These are phyloP conservation scores for Leptoclinus maculatus DNA, from an alignment of 2,797 vertebrate species.

Conservation along the genomic window DNA sequence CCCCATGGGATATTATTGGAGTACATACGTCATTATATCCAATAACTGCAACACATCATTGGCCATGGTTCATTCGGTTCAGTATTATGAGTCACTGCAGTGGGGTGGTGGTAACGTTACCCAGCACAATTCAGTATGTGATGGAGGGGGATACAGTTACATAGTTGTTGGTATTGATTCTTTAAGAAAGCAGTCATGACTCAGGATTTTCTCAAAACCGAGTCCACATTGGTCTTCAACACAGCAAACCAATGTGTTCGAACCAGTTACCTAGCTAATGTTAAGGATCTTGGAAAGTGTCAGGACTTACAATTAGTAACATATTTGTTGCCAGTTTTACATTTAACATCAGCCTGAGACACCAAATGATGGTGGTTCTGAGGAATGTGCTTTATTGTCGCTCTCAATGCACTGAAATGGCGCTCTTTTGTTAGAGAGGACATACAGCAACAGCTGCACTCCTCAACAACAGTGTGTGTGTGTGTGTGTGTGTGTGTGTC, in stretches of 20 bases:
- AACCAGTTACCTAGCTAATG: not conserved
- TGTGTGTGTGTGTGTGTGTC: slow-evolving; percentile 25
- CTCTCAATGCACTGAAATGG: slow-evolving; percentile 64
- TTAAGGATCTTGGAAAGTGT: not conserved
- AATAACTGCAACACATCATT: not conserved
- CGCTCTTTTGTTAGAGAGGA: slow-evolving; percentile 71
- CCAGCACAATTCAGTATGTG: not conserved
- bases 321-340: not conserved
- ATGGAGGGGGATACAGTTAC: not conserved
- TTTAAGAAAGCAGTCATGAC: not conserved
- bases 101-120: not conserved
- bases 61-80: not conserved
- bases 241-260: not conserved
- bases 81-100: not conserved
- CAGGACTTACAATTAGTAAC: not conserved
- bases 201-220: not conserved
- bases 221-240: not conserved
- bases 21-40: slow-evolving; percentile 12
- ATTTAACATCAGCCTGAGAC: slow-evolving; percentile 1
- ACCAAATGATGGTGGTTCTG: not conserved
- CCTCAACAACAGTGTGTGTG: slow-evolving; percentile 36
- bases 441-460: slow-evolving; percentile 80
- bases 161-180: not conserved
- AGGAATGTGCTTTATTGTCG: slow-evolving; percentile 53
- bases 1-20: slow-evolving; percentile 27